Base-by-base conservation (phyloP, 2,888 invertebrate genomes). In the Cremastinae sp. region DNA sequence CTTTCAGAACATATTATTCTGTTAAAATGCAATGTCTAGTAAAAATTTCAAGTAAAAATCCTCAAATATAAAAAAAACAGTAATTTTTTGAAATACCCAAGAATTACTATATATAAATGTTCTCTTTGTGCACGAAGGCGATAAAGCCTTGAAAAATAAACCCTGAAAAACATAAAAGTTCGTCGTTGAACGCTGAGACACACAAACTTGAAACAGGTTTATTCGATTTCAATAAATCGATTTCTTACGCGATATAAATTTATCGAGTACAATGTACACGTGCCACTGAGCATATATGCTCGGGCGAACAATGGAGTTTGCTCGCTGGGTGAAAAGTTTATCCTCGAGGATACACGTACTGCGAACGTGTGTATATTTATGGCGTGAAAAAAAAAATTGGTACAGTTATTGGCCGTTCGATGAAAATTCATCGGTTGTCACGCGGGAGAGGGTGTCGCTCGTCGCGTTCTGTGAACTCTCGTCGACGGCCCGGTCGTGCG, bases 241-340 rank as follows among this genome's bases (percentile, higher is more conserved):
- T 62, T 36, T 36, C 41, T 65, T 38, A 8, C 43, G 18, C 22
- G 10, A 10, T 16, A 45, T 51, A 14, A 36, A 47, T 7, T 47
- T 34, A 9, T 12, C 2, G 36, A 45, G 41, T 20, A 12, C 36
- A 53, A 53, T 12, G 18, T 22, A 43, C 62, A 49, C 71, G 75
- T 75, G 71, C 66, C 62, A 56, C 65, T 66, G 68, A 69, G 58
- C 62, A 53, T 64, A 69, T 38, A 69, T 59, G 45, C 68, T 59
- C 53, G 51, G 34, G 22, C 41, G 56, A 56, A 66, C 49, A 56
- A 65, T 61, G 36, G 72, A 47, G n/a, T 49, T 62, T 34, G 45
- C 38, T 34, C 1, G 36, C n/a, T 8, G 18, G 59, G 14, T 51
- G 10, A 16, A 58, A 34, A 49, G 54, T 61, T 71, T 66, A 56